Evolutionary conservation across 2,888 invertebrate genomes (phyloP), one percentile per base, ranked within the genome.

Genomic region (Isotomurus palustris): DNA sequence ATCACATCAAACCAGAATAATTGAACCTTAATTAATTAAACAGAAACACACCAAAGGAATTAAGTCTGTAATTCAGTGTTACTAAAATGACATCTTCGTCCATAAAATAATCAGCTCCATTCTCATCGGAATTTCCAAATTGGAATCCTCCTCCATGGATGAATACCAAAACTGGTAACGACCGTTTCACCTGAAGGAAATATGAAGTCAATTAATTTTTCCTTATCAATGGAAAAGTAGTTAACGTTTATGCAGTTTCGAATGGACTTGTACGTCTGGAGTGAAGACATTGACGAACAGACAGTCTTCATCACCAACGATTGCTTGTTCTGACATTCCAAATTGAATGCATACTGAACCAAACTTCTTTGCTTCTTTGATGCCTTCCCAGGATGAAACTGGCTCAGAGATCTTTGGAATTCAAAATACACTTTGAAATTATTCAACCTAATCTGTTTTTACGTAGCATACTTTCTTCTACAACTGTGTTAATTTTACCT

Each of bases 201-300:
- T n/a, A n/a, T n/a, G n/a, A n/a, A n/a, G n/a, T n/a, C n/a, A n/a
- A n/a, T n/a, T n/a, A n/a, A n/a, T n/a, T n/a, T n/a, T n/a, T n/a
- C n/a, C n/a, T n/a, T n/a, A n/a, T n/a, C n/a, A n/a, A n/a, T n/a
- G n/a, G n/a, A n/a, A n/a, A n/a, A n/a, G n/a, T n/a, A n/a, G n/a
- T n/a, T n/a, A n/a, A n/a, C n/a, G n/a, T n/a, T n/a, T n/a, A n/a
- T n/a, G n/a, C n/a, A n/a, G n/a, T n/a, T n/a, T n/a, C 10, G 14
- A 32, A 32, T 8, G 32, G 14, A 32, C 12, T 32, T 10, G 32
- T 55, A 60, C 60, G 22, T 66, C 45, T 29, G 60, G 56, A 3
- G 60, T 51, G 38, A 62, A 66, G 1, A 66, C 62, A 36, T 66
- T 66, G 12, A 66, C 36, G 19, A 41, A 66, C 10, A 66, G 40